Conservation (phyloP, 2,113 vertebrate genomes). For the Zosterops lateralis region DNA sequence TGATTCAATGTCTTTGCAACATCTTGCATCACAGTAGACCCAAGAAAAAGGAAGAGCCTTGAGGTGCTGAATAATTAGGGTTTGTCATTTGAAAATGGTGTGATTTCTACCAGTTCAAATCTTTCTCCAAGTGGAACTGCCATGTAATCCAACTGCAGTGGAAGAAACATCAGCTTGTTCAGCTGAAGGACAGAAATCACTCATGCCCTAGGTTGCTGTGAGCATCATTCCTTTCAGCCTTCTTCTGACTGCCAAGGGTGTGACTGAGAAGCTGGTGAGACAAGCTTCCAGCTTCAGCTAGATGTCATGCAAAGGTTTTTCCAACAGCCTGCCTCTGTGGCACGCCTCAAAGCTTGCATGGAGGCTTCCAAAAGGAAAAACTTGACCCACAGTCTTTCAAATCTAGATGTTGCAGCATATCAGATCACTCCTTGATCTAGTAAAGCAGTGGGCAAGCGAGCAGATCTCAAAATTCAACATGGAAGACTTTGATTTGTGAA, state of each 20-base stretch:
- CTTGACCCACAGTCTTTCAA: not conserved
- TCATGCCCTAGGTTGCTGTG: not conserved
- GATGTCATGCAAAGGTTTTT: not conserved
- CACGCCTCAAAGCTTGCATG: not conserved
- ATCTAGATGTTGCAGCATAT: not conserved
- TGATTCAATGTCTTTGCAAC: not conserved
- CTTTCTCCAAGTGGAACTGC: not conserved
- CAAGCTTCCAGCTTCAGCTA: not conserved
- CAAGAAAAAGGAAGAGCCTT: not conserved
- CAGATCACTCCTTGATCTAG: not conserved
- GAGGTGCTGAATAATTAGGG: not conserved
- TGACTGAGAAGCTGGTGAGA: not conserved
- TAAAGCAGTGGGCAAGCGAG: not conserved
- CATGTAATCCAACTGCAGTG: not conserved
- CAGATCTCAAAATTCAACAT: not conserved
- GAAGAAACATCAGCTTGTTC: not conserved
- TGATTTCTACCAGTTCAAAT: not conserved
- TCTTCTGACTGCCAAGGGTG: not conserved
- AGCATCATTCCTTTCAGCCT: not conserved
- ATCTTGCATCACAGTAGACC: not conserved
- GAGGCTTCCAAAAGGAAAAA: not conserved
- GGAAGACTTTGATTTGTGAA: not conserved
- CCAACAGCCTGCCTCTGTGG: not conserved
- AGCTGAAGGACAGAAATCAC: not conserved
- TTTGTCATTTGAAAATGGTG: not conserved